Evolutionary conservation across 35 echinoderm and acorn worm species (phyloP).

Genomic region (Acanthaster planci): DNA sequence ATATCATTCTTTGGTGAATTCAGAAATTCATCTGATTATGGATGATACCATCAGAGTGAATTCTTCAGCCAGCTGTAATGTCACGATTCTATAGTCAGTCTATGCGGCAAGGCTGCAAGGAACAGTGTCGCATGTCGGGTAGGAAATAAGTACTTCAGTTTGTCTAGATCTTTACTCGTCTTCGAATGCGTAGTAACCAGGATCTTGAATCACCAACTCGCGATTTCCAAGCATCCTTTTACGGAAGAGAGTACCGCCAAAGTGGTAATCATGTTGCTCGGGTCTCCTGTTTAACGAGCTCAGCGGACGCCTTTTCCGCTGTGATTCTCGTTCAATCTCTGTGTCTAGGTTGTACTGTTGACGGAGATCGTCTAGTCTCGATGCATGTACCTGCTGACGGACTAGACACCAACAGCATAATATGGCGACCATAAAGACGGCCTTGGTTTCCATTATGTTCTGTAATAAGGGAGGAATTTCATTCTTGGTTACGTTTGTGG

Average conservation of each 20-base stretch:
- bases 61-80: no score
- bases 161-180: neutral
- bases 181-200: conserved; percentile 19
- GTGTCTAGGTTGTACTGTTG: neutral
- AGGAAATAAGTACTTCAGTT: neutral
- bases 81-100: no score
- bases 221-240: conserved; percentile 6
- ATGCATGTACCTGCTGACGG: neutral
- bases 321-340: neutral
- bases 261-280: neutral
- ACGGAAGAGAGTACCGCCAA: neutral
- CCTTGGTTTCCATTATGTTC: neutral
- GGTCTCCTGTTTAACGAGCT: conserved; percentile 1
- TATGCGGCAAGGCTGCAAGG: no score
- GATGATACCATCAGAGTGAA: no score
- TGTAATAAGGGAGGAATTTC: no score
- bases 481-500: no score
- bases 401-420: conserved; percentile 28
- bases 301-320: conserved; percentile 11
- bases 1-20: no score
- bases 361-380: conserved; percentile 1
- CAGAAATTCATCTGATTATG: no score
- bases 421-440: neutral
- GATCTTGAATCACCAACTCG: neutral
- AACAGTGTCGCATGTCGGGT: neutral